Conservation (phyloP, 92 coral and sea anemone genomes). For the Zoanthus solanderi region DNA sequence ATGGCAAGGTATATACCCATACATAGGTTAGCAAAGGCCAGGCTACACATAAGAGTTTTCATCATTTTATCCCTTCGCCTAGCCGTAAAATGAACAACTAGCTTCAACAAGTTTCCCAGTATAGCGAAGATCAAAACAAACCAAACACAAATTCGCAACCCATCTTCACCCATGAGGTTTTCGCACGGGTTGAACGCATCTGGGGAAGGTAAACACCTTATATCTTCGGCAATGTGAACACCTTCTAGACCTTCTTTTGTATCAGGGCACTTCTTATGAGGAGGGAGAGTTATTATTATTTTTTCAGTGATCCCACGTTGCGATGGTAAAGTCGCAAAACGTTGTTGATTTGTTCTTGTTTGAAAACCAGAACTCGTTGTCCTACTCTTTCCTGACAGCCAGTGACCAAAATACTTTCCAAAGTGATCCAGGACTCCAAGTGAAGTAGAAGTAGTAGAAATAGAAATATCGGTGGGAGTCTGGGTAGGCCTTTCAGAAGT, state of each 20-base stretch:
- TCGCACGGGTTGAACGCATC: slow-evolving; percentile 95
- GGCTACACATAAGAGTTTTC: slow-evolving; percentile 81
- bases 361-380: neutral
- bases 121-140: slow-evolving; percentile 75
- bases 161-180: slow-evolving; percentile 73
- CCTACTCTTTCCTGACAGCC: neutral
- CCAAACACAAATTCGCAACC: slow-evolving; percentile 86
- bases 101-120: slow-evolving; percentile 75
- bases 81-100: slow-evolving; percentile 74
- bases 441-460: neutral
- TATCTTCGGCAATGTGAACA: neutral
- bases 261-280: neutral
- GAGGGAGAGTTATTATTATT: slow-evolving; percentile 14
- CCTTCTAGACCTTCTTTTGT: neutral
- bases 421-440: neutral
- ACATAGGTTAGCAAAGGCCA: slow-evolving; percentile 89
- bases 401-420: neutral
- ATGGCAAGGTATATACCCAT: slow-evolving; percentile 86
- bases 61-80: slow-evolving; percentile 66
- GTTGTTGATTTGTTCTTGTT: neutral
- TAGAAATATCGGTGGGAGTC: neutral
- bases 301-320: neutral
- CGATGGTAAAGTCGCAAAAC: neutral
- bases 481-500: neutral
- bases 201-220: slow-evolving; percentile 71